A percentile compares a stretch with the other conserved stretches of the same genome.
Evolutionary conservation across 1,140 invertebrate genomes (phyloP).

Genomic region (Alviniconcha marisindica): DNA sequence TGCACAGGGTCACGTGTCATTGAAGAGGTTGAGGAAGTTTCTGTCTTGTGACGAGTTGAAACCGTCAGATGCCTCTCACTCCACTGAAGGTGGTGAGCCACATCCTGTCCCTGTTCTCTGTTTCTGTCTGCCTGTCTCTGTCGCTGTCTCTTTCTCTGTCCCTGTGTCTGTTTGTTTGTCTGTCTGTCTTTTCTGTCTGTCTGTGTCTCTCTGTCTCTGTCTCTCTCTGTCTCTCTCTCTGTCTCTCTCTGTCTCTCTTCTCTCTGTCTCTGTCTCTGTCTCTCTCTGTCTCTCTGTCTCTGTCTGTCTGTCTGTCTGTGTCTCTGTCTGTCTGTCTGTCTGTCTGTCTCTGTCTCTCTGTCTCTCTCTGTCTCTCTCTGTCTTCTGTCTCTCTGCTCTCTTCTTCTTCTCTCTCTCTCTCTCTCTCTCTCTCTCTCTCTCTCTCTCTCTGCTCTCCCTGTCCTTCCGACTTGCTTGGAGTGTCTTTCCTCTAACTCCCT

Average conservation of each 20-base stretch:
- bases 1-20: slow-evolving; percentile 44
- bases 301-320: neutral
- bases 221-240: neutral
- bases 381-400: too few relatives aligned
- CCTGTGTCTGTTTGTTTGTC: neutral
- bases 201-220: neutral
- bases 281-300: neutral
- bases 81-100: neutral
- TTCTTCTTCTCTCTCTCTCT: too few relatives aligned
- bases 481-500: too few relatives aligned
- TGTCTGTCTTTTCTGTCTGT: neutral
- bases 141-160: neutral
- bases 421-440: neutral
- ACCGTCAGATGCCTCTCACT: neutral
- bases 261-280: neutral
- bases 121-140: neutral
- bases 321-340: neutral
- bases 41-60: slow-evolving; percentile 42
- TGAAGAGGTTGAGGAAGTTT: slow-evolving; percentile 39
- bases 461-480: too few relatives aligned
- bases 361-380: too few relatives aligned
- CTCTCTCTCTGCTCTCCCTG: too few relatives aligned
- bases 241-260: neutral
- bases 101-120: too few relatives aligned
- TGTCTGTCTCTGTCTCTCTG: neutral